phyloP scores from a whole-genome alignment of 2,113 vertebrate genomes.

The Oreocharis arfaki region DNA sequence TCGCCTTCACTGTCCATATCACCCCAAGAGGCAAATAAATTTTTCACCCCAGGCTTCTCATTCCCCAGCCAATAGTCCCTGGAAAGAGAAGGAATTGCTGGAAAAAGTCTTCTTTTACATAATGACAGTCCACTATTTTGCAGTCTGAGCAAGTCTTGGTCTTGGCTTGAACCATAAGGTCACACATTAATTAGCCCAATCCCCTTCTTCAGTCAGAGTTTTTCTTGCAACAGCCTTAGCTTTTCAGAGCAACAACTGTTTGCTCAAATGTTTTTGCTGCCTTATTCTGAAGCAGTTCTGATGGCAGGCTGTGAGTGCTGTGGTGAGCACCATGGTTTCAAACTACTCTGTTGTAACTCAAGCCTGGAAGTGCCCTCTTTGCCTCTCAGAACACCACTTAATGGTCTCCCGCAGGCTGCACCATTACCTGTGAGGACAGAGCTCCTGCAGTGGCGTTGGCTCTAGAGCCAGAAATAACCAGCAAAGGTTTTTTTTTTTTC shows the following conservation, averaged over 20 bases:
- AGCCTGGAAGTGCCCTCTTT: not conserved
- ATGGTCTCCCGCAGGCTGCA: not conserved
- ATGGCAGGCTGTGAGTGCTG: not conserved
- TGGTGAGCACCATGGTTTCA: not conserved
- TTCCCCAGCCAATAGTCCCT: not conserved
- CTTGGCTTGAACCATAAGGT: conserved; percentile 11
- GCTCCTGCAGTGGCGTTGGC: not conserved
- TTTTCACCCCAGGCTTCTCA: not conserved
- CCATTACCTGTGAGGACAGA: conserved; percentile 18
- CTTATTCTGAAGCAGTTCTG: conserved; percentile 2
- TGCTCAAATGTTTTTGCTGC: not conserved
- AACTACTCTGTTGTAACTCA: not conserved
- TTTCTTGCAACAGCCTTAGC: no score
- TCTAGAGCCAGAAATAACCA: conserved; percentile 10
- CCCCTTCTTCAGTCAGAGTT: not conserved
- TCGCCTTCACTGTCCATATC: accelerated
- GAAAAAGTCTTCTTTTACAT: not conserved
- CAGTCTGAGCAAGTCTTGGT: not conserved
- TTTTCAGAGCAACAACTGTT: not conserved
- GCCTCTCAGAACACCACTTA: not conserved
- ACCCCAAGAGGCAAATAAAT: not conserved
- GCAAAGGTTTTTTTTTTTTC: not conserved
- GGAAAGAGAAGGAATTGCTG: not conserved
- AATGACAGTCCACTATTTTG: not conserved
- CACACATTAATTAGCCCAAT: conserved; percentile 18